These are phyloP conservation scores for Tenualosa thibaudeaui DNA, from an alignment of 2,797 vertebrate genomes.

Conservation along the genomic window DNA sequence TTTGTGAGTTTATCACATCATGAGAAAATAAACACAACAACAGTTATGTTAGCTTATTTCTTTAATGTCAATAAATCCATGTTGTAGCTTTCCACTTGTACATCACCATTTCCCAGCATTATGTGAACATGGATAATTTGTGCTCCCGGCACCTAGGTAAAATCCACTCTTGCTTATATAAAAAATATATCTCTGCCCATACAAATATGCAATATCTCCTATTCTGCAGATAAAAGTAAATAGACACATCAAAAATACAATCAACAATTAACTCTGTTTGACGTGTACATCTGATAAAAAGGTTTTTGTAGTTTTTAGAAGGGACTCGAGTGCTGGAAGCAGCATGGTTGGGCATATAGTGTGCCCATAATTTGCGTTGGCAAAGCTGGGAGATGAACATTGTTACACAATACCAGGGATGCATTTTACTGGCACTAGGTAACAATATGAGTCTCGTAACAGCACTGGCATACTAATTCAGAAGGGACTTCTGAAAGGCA, in stretches of 20 bases:
- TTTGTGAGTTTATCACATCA: not conserved
- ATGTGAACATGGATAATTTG: not conserved
- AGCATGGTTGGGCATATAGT: not conserved
- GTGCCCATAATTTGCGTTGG: not conserved
- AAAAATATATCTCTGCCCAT: slow-evolving; percentile 26
- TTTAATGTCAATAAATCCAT: slow-evolving; percentile 24
- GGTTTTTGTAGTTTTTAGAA: not conserved
- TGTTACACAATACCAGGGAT: not conserved
- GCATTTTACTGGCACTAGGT: not conserved
- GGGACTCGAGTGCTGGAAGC: not conserved
- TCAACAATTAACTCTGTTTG: slow-evolving; percentile 11
- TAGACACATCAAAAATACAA: slow-evolving; percentile 22
- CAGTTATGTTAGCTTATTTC: slow-evolving; percentile 15
- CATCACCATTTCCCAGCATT: not conserved
- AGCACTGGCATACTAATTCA: not conserved
- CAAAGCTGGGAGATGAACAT: not conserved
- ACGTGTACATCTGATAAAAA: slow-evolving; percentile 26
- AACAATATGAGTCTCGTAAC: not conserved
- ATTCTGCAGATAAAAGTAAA: slow-evolving; percentile 25
- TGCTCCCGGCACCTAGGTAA: slow-evolving; percentile 6
- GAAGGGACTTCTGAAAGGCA: not conserved
- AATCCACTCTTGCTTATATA: slow-evolving; percentile 1
- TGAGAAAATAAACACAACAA: not conserved
- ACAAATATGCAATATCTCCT: slow-evolving; percentile 21
- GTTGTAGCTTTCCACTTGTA: slow-evolving; percentile 1